These are phyloP conservation scores for Drosophila lacertosa DNA, from an alignment of 1,140 invertebrate species.

Conservation along the genomic window DNA sequence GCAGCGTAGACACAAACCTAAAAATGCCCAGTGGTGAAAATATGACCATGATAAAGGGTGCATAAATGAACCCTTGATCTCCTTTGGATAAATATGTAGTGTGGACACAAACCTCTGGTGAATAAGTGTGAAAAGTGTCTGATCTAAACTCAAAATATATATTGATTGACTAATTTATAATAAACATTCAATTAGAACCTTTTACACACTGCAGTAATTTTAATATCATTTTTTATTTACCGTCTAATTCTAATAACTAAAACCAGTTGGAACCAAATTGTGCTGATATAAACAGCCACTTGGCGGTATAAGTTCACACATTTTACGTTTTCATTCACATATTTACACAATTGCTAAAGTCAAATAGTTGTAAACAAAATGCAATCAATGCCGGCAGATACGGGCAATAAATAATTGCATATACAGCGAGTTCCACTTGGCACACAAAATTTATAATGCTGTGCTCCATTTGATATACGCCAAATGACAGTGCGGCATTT, in stretches of 20 bases:
- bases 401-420: conserved; percentile 36
- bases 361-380: conserved; percentile 39
- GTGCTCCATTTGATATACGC: conserved; percentile 34
- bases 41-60: background rate
- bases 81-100: background rate
- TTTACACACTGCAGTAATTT: background rate
- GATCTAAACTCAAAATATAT: no score
- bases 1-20: background rate
- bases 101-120: background rate
- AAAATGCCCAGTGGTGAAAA: background rate
- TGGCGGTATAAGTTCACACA: conserved; percentile 20
- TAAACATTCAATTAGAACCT: background rate
- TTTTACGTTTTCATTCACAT: conserved; percentile 12
- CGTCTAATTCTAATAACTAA: conserved; percentile 1
- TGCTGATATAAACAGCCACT: conserved; percentile 14
- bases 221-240: background rate
- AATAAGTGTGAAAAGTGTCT: no score
- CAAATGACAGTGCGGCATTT: conserved; percentile 49
- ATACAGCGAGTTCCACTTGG: conserved; percentile 32
- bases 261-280: conserved; percentile 26
- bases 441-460: conserved; percentile 42
- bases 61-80: background rate
- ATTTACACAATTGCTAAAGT: conserved; percentile 37
- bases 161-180: background rate
- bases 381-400: conserved; percentile 35